Percentiles rank a stretch among this genome's conserved stretches.
Evolutionary conservation across 2,888 invertebrate species (phyloP).

Genomic region (Xestia c-nigrum): DNA sequence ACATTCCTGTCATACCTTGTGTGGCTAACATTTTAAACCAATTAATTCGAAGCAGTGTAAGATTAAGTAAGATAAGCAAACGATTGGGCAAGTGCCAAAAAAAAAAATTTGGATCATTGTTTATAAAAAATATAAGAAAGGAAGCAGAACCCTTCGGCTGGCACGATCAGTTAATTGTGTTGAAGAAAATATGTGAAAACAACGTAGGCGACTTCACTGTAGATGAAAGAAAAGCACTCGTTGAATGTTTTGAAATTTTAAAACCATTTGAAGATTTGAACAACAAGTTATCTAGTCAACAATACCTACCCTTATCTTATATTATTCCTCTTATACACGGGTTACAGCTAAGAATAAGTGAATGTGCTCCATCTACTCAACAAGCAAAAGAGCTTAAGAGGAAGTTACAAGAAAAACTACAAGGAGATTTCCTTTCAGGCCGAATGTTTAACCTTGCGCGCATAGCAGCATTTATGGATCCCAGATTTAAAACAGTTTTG

Average conservation of each 20-base stretch:
- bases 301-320: too few species aligned
- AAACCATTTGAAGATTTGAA: too few species aligned
- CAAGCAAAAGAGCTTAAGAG: not conserved
- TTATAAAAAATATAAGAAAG: not conserved
- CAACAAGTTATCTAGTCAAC: too few species aligned
- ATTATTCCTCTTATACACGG: not conserved
- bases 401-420: not conserved
- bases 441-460: not conserved
- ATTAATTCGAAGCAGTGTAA: not conserved
- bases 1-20: not conserved
- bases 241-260: slow-evolving; percentile 4
- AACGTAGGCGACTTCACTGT: slow-evolving; percentile 7
- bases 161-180: not conserved
- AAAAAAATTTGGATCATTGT: not conserved
- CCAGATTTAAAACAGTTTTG: not conserved
- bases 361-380: not conserved
- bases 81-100: not conserved
- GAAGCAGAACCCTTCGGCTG: not conserved
- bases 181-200: slow-evolving; percentile 1
- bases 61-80: too few species aligned
- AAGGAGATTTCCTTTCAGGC: not conserved
- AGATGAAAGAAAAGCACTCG: slow-evolving; percentile 5
- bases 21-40: not conserved
- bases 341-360: not conserved
- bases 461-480: slow-evolving; percentile 4